Evolutionary conservation across 1,140 invertebrate species (phyloP), one percentile per base, ranked within the genome.

Genomic region (Vanessa atalanta): DNA sequence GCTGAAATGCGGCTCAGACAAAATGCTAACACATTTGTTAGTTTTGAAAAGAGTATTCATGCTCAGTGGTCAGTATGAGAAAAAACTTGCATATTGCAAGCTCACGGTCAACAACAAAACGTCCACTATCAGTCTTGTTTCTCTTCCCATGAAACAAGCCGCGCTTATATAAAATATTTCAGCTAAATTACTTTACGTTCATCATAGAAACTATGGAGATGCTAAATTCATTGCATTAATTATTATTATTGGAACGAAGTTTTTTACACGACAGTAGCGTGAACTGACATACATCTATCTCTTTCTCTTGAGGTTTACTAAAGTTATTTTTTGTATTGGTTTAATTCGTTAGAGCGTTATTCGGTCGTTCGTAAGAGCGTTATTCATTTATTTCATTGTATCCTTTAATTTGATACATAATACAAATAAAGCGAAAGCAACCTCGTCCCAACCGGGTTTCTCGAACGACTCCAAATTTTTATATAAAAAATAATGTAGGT

Each of bases 11-110:
- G 23, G 60, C 23, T 61, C 55, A 63, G 60, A 70, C 53, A 70
- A 61, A 70, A 70, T 61, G 60, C 68, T 61, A 70, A 70, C 68
- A 70, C 57, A 61, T 61, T 70, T 70, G 53, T 63, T 43, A 57
- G 55, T 70, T 50, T 31, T 61, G 50, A 70, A 70, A 70, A 31
- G 68, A 51, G 68, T 70, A 70, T 70, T 70, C 60, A 70, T 70
- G 60, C 47, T 61, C 57, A 61, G 68, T 61, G 55, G 68, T 47
- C 68, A 47, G 68, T 26, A 47, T n/a, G 57, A 37, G 57, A 47
- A 70, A 70, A 70, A 70, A 69, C 68, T 70, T 61, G 47, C 68
- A 70, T 60, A 60, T 60, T 70, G 60, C 60, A 60, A 26, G 37
- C 20, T 47, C 51, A 60, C 23, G 47, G 55, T 70, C 55, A 47